Base-by-base conservation (phyloP, 2,888 invertebrate species). In the Amiota communis region DNA sequence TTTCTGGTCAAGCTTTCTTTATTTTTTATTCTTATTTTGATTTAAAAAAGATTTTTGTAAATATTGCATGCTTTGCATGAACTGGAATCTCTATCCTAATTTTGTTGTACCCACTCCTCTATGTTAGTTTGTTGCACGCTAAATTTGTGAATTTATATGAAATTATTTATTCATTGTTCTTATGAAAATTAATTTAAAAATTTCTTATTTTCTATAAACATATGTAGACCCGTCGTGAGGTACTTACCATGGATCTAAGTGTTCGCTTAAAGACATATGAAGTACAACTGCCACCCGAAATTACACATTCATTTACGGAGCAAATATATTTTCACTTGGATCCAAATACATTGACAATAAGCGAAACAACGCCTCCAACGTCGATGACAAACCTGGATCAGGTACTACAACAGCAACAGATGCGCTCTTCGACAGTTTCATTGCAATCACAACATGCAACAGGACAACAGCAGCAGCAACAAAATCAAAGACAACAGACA, bases 221-320 rank as follows among this genome's bases (percentile, higher is more conserved):
- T n/a, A 13, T 77, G 49, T 90, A 92, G 91, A 90, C 87, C 80
- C 87, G 87, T 80, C 87, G 87, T 80, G 89, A 89, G 87, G 86
- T 90, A 76, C 89, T 90, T 79, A 90, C 90, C 81, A 89, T 90
- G 88, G 89, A 86, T 83, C 87, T 89, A 83, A 90, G 89, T 87
- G 90, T 90, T 83, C 90, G 90, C 78, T 84, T 90, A 79, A 90
- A 89, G 84, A 88, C 90, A 81, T 88, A 85, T 81, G 90, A 90
- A 87, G 87, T 90, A 79, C 90, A 90, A 83, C 85, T 90, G 86
- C 88, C 90, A 84, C 85, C 87, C 76, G 79, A 84, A 81, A 83
- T 85, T 75, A 80, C 80, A 79, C 82, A 80, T 78, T 83, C 75
- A 76, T 84, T 84, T 80, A 84, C 83, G 79, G 83, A 83, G 75